These are phyloP conservation scores for Rhodinocichla rosea DNA, from an alignment of 2,113 vertebrate species.

Conservation along the genomic window DNA sequence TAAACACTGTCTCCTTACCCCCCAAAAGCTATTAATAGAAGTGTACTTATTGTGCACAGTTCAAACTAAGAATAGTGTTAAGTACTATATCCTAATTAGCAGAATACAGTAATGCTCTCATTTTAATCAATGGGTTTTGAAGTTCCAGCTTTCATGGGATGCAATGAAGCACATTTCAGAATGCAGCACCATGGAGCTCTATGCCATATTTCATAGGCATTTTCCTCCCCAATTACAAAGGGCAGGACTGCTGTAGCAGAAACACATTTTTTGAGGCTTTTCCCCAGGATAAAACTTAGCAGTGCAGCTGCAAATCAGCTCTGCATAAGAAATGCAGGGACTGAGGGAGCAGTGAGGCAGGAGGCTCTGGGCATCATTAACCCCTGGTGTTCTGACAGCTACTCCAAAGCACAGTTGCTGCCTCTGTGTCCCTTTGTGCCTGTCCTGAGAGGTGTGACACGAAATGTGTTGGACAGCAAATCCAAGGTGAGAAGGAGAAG, in stretches of 20 bases:
- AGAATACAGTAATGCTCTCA: not conserved
- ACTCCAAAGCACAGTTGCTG: not conserved
- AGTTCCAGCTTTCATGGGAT: not conserved
- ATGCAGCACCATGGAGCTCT: not conserved
- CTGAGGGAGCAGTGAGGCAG: not conserved
- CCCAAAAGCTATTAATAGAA: not conserved
- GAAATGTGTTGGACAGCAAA: not conserved
- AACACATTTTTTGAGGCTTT: not conserved
- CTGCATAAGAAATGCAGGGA: not conserved
- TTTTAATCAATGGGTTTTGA: constrained; percentile 13
- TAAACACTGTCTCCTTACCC: not conserved
- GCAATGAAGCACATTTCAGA: not conserved
- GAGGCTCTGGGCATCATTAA: not conserved
- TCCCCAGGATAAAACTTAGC: not conserved
- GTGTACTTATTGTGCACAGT: not conserved
- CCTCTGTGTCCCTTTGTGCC: not conserved
- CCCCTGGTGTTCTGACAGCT: not conserved
- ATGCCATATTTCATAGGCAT: not conserved
- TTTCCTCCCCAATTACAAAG: not conserved
- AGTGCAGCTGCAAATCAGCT: not conserved
- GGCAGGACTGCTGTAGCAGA: constrained; percentile 11
- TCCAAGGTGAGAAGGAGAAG: not conserved
- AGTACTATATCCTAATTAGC: constrained; percentile 16
- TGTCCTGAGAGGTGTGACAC: not conserved
- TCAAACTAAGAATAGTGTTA: not conserved